These are phyloP conservation scores for Octodonta nipae DNA, from an alignment of 2,888 invertebrate species.

Conservation along the genomic window DNA sequence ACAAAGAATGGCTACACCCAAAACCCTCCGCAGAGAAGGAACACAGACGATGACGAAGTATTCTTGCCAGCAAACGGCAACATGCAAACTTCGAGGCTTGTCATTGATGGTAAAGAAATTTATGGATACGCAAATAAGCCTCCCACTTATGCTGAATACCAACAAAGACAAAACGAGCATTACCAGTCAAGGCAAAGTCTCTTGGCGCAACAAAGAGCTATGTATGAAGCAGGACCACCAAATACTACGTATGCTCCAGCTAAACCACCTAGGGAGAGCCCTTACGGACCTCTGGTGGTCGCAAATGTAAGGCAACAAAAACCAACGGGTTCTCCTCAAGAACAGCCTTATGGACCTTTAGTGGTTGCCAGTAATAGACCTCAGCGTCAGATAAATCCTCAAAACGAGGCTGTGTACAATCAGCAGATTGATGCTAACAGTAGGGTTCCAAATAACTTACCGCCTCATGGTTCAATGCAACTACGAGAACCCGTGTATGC, in stretches of 20 bases:
- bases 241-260: conserved; percentile 5
- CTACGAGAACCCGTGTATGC: conserved; percentile 19
- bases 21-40: conserved; percentile 30
- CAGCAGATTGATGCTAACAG: conserved; percentile 12
- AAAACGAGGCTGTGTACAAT: conserved; percentile 12
- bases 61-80: conserved; percentile 25
- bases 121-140: conserved; percentile 12
- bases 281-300: neutral
- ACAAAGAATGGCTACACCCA: conserved; percentile 37
- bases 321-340: conserved; percentile 3
- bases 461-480: conserved; percentile 19
- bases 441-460: conserved; percentile 9
- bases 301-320: conserved; percentile 6
- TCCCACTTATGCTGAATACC: neutral
- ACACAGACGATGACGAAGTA: conserved; percentile 26
- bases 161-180: conserved; percentile 8
- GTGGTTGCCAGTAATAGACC: neutral
- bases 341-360: conserved; percentile 5
- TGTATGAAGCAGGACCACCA: too few species aligned
- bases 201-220: too few species aligned
- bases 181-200: too few species aligned
- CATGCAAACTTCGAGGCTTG: conserved; percentile 7
- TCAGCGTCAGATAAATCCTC: conserved; percentile 2
- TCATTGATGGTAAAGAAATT: conserved; percentile 9
- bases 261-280: too few species aligned